Evolutionary conservation across 2,113 vertebrate species (phyloP).

Genomic region (Corvus hawaiiensis): DNA sequence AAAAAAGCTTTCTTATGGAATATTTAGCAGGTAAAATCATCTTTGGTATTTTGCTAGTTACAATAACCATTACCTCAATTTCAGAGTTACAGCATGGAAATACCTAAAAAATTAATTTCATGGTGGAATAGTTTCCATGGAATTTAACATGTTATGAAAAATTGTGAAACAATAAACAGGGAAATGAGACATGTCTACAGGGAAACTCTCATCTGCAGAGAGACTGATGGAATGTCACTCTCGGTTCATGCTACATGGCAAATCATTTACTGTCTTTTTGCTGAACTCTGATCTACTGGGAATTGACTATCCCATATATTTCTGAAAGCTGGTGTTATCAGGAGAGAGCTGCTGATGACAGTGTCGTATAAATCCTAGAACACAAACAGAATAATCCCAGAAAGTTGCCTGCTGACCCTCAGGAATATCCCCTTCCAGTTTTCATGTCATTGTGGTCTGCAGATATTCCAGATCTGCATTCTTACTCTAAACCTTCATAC

Average conservation of each 20-base stretch:
- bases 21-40: background rate
- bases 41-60: background rate
- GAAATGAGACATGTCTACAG: background rate
- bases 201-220: background rate
- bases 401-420: background rate
- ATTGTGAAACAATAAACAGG: background rate
- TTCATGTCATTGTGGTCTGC: background rate
- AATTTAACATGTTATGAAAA: background rate
- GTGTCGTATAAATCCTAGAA: background rate
- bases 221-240: background rate
- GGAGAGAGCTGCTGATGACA: background rate
- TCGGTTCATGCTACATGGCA: accelerated
- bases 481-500: background rate
- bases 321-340: background rate
- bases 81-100: background rate
- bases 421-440: background rate
- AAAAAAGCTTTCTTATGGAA: background rate
- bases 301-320: background rate
- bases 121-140: background rate
- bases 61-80: background rate
- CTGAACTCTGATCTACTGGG: background rate
- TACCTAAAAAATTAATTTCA: background rate
- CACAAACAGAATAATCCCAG: background rate
- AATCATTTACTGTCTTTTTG: background rate
- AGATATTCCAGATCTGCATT: background rate